A percentile compares a stretch with the other conserved stretches of the same genome.
phyloP scores from a whole-genome alignment of 2,797 vertebrate genomes.

The Holocentrus rufus region DNA sequence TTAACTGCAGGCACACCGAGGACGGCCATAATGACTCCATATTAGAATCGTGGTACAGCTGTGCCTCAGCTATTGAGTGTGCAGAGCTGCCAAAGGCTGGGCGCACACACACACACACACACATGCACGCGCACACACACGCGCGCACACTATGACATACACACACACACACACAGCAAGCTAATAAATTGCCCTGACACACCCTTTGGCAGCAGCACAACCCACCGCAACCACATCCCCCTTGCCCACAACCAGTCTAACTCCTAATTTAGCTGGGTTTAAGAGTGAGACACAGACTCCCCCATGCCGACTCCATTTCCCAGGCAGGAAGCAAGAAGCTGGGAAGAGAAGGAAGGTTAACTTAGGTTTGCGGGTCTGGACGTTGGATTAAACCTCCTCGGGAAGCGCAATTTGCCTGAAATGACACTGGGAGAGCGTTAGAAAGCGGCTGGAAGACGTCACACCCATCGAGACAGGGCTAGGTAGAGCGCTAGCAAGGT shows the following conservation, averaged over 20 bases:
- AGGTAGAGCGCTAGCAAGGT: slow-evolving; percentile 17
- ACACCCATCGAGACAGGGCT: slow-evolving; percentile 16
- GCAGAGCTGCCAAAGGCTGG: slow-evolving; percentile 74
- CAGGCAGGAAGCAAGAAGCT: slow-evolving; percentile 47
- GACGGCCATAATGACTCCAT: slow-evolving; percentile 78
- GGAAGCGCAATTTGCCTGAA: slow-evolving; percentile 55
- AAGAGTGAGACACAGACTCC: slow-evolving; percentile 65
- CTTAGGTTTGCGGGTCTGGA: slow-evolving; percentile 52
- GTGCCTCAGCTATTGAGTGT: slow-evolving; percentile 77
- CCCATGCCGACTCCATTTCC: slow-evolving; percentile 54
- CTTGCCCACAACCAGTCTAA: slow-evolving; percentile 70
- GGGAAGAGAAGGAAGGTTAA: slow-evolving; percentile 43
- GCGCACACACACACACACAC: slow-evolving; percentile 46
- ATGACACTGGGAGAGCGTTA: slow-evolving; percentile 34
- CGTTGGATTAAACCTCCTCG: slow-evolving; percentile 59
- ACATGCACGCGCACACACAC: slow-evolving; percentile 37
- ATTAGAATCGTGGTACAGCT: slow-evolving; percentile 80
- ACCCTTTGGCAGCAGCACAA: slow-evolving; percentile 72
- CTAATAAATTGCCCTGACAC: slow-evolving; percentile 79
- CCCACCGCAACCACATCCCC: slow-evolving; percentile 76
- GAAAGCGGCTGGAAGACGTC: slow-evolving; percentile 39
- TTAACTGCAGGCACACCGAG: slow-evolving; percentile 76
- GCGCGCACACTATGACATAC: slow-evolving; percentile 7
- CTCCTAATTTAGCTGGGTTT: slow-evolving; percentile 76
- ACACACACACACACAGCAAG: slow-evolving; percentile 50